Base-by-base conservation (phyloP, 2,797 vertebrate species). In the Tokudaia muenninki region DNA sequence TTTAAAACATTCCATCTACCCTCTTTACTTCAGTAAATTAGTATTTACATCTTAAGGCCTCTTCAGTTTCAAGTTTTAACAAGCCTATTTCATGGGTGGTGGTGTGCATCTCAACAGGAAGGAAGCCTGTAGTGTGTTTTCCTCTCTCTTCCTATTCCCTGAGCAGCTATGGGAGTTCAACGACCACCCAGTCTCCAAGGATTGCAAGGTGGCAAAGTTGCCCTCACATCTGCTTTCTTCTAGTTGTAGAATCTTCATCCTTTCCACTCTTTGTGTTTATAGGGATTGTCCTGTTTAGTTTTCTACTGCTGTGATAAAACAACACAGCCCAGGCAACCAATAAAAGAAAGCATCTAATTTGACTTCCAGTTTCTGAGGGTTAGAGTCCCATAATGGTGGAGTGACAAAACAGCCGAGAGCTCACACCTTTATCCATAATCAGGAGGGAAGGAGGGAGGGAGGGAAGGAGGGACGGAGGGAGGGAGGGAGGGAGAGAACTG, bases 11-110 rank as follows among this genome's bases (percentile, higher is more conserved):
- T 37, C 52, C 61, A 21, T 90, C 16, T 82, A 16, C 19, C 12
- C 31, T 91, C 63, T 82, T 10, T 84, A 16, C 87, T 81, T 81
- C 55, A 92, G 16, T 57, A 63, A 47, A 77, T 63, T 41, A 11
- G 11, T 75, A 12, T 17, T 86, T 91, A 61, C 50, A 47, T 87
- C 57, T 65, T 55, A 74, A 95, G 55, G 29, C 29, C 80, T 96
- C 63, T 21, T 96, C 6, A 41, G 47, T 91, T 55, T 97, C 29
- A 79, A 44, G 63, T 52, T 93, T 90, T 14, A 13, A 17, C 37
- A 81, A 74, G 19, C 80, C 29, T 17, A 3, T 63, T 74, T 81
- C 52, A 57, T 44, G 75, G 65, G n/a, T 57, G 29, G 52, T 84
- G 16, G 34, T 6, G 8, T 12, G 14, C 24, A 22, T 52, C 80